Evolutionary conservation across 2,797 vertebrate species (phyloP).

Genomic region (Enoplosus armatus): DNA sequence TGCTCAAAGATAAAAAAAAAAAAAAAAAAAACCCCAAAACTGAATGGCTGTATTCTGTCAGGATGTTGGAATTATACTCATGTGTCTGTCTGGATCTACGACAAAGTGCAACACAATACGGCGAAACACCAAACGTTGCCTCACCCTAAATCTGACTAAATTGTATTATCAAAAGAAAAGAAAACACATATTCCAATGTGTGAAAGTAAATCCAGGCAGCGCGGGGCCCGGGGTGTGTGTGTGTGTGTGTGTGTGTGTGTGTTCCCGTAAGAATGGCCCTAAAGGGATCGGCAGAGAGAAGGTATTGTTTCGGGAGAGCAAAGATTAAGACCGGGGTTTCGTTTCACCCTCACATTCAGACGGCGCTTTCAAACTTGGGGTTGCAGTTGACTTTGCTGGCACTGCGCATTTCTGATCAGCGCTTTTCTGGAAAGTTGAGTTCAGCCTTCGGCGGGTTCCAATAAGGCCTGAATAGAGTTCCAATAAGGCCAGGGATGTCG

Average conservation of each 20-base stretch:
- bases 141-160: slow-evolving; percentile 51
- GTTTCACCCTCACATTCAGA: slow-evolving; percentile 53
- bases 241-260: no score
- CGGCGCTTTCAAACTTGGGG: slow-evolving; percentile 19
- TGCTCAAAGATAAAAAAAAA: slow-evolving; percentile 50
- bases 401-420: slow-evolving; percentile 8
- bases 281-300: slow-evolving; percentile 50
- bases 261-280: slow-evolving; percentile 54
- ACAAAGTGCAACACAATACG: slow-evolving; percentile 60
- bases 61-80: slow-evolving; percentile 51
- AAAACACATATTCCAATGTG: slow-evolving; percentile 48
- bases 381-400: slow-evolving; percentile 2
- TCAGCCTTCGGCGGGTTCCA: slow-evolving; percentile 15
- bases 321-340: slow-evolving; percentile 67
- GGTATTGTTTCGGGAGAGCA: slow-evolving; percentile 57
- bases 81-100: slow-evolving; percentile 35
- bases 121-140: slow-evolving; percentile 30
- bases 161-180: slow-evolving; percentile 60
- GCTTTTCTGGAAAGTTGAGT: slow-evolving; percentile 10
- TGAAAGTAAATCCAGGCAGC: slow-evolving; percentile 46
- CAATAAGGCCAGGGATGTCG: slow-evolving; percentile 18
- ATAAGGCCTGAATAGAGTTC: slow-evolving; percentile 4
- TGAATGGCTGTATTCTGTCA: slow-evolving; percentile 64
- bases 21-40: no score
- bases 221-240: no score